A percentile compares a stretch with the other conserved stretches of the same genome.
Evolutionary conservation across 1,140 invertebrate species (phyloP).

Genomic region (Popillia japonica): DNA sequence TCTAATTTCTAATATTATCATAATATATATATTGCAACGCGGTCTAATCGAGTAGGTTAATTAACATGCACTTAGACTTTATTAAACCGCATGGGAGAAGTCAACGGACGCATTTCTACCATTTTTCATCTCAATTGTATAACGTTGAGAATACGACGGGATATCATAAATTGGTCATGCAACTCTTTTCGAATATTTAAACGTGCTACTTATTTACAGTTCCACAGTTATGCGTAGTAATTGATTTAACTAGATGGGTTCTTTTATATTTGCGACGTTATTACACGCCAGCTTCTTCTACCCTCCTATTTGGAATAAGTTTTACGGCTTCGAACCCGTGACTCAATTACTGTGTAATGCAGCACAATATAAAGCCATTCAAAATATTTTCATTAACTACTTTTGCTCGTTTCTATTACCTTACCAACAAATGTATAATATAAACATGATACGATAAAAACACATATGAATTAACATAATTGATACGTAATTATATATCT

Average conservation of each 20-base stretch:
- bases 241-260: not conserved
- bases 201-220: slow-evolving; percentile 14
- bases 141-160: not conserved
- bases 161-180: slow-evolving; percentile 1
- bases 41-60: not conserved
- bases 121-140: not conserved
- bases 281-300: not conserved
- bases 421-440: too few relatives aligned
- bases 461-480: too few relatives aligned
- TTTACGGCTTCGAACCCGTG: too few relatives aligned
- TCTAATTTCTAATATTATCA: too few relatives aligned
- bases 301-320: not conserved
- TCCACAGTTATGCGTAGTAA: not conserved
- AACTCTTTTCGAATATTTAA: not conserved
- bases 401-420: too few relatives aligned
- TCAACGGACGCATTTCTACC: not conserved
- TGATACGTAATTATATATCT: too few relatives aligned
- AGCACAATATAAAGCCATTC: too few relatives aligned
- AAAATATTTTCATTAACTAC: too few relatives aligned
- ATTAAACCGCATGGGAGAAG: not conserved
- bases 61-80: not conserved
- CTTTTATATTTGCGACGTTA: not conserved
- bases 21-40: too few relatives aligned
- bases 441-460: too few relatives aligned
- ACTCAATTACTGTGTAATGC: too few relatives aligned